phyloP scores from a whole-genome alignment of 2,113 vertebrate species.

The Gnathonemus longibarbis region DNA sequence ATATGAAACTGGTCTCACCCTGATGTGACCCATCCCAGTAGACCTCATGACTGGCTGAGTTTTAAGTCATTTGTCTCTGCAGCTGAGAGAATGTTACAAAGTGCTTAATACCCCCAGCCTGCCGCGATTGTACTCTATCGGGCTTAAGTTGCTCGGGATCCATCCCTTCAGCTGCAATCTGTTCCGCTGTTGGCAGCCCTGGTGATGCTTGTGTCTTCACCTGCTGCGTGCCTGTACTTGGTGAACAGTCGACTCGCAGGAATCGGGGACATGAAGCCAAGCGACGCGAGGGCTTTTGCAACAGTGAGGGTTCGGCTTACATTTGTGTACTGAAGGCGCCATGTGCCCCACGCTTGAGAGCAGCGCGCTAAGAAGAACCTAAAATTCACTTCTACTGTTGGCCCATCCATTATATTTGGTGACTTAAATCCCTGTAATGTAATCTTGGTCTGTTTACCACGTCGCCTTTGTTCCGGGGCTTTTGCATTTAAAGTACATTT shows the following conservation, averaged over 20 bases:
- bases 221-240: background rate
- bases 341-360: background rate
- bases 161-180: background rate
- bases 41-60: background rate
- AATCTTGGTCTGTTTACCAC: background rate
- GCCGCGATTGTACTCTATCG: background rate
- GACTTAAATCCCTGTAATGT: background rate
- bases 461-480: background rate
- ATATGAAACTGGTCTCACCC: slow-evolving; percentile 4
- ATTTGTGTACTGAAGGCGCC: background rate
- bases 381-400: background rate
- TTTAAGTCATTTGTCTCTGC: background rate
- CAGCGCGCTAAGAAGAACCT: too few species aligned
- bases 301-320: background rate
- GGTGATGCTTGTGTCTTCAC: background rate
- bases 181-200: background rate
- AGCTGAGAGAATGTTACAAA: background rate
- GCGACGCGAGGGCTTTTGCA: background rate
- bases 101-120: background rate
- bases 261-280: background rate
- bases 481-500: background rate
- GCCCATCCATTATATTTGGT: background rate
- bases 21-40: background rate
- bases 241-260: background rate
- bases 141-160: background rate